phyloP scores from a whole-genome alignment of 2,888 invertebrate genomes.

The Keiferia lycopersicella region DNA sequence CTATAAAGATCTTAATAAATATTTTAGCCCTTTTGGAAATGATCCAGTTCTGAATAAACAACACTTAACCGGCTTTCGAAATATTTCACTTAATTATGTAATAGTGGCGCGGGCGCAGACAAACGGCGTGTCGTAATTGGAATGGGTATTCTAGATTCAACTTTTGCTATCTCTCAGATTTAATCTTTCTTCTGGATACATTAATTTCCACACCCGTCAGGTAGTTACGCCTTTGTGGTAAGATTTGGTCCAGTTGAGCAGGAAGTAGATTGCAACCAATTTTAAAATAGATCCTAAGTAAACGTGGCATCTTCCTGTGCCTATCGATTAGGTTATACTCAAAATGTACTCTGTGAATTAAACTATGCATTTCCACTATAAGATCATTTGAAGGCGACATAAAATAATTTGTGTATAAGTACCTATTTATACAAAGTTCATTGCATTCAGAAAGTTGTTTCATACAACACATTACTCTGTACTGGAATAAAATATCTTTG shows the following conservation, averaged over 20 bases:
- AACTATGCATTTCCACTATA: too few species aligned
- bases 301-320: too few species aligned
- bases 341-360: too few species aligned
- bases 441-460: too few species aligned
- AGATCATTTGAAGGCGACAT: too few species aligned
- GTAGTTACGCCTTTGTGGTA: background rate
- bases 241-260: background rate
- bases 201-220: background rate
- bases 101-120: slow-evolving; percentile 5
- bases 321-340: too few species aligned
- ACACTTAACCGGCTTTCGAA: slow-evolving; percentile 4
- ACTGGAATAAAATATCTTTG: too few species aligned
- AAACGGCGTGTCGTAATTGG: slow-evolving; percentile 6
- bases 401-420: too few species aligned
- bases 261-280: background rate
- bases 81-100: slow-evolving; percentile 8
- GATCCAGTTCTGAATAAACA: slow-evolving; percentile 9
- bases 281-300: background rate
- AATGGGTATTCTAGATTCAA: slow-evolving; percentile 8
- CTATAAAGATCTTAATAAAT: background rate
- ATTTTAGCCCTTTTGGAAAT: background rate
- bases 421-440: too few species aligned
- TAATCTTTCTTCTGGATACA: slow-evolving; percentile 4
- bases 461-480: too few species aligned
- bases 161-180: slow-evolving; percentile 1